phyloP scores from a whole-genome alignment of 2,797 vertebrate species.

The Eulemur albifrons region DNA sequence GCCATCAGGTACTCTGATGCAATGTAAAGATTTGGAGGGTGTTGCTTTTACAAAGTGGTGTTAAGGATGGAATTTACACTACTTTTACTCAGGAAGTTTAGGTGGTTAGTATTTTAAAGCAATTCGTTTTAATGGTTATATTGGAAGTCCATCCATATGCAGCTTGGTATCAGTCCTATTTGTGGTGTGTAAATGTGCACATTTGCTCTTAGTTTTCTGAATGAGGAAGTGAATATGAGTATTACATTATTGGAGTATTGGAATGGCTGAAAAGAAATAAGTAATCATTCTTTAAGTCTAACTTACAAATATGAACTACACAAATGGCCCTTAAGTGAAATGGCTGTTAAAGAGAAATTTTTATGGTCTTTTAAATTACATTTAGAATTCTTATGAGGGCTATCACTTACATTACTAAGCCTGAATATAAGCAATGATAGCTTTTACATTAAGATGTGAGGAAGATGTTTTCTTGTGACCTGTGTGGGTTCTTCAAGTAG shows the following conservation, averaged over 20 bases:
- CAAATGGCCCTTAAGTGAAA: neutral
- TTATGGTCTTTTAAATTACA: neutral
- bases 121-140: slow-evolving; percentile 1
- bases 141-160: neutral
- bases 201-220: slow-evolving; percentile 21
- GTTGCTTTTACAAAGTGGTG: slow-evolving; percentile 11
- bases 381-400: slow-evolving; percentile 21
- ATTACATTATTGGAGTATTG: neutral
- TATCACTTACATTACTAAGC: neutral
- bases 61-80: slow-evolving; percentile 25
- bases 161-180: neutral
- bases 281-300: neutral
- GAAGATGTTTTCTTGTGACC: neutral
- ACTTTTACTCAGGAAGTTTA: neutral
- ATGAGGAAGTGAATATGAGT: slow-evolving; percentile 10
- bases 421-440: neutral
- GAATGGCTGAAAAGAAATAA: slow-evolving; percentile 37
- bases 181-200: neutral
- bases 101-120: slow-evolving; percentile 27
- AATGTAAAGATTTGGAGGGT: neutral
- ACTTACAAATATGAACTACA: slow-evolving; percentile 5
- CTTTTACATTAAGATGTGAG: slow-evolving; percentile 33
- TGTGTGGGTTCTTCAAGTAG: neutral
- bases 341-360: neutral
- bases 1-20: neutral